A percentile compares a stretch with the other conserved stretches of the same genome.
Evolutionary conservation across 2,888 invertebrate genomes (phyloP).

Genomic region (Ennomos erosarius): DNA sequence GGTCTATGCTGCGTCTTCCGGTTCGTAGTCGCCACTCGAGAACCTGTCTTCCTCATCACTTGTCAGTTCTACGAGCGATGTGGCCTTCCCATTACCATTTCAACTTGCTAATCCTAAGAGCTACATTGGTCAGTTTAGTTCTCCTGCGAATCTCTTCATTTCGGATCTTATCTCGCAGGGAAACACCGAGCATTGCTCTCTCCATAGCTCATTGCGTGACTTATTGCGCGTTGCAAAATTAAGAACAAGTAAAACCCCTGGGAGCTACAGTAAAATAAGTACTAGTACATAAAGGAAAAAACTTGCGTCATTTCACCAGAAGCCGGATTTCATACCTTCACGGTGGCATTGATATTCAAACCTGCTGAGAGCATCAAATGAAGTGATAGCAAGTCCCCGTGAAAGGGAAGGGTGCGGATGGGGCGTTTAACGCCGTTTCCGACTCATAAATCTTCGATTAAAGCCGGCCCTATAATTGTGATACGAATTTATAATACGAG

Average conservation of each 20-base stretch:
- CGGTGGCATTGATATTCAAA: constrained; percentile 25
- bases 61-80: too few species aligned
- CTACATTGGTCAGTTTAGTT: too few species aligned
- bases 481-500: constrained; percentile 47
- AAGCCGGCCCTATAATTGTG: constrained; percentile 52
- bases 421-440: constrained; percentile 60
- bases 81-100: too few species aligned
- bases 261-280: not conserved
- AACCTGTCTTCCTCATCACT: too few species aligned
- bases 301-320: not conserved
- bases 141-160: too few species aligned
- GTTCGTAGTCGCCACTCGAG: too few species aligned
- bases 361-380: constrained; percentile 30
- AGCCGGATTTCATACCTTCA: not conserved
- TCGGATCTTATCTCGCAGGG: too few species aligned
- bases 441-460: constrained; percentile 62
- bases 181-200: too few species aligned
- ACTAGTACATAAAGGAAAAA: not conserved
- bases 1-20: too few species aligned
- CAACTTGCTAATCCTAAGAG: too few species aligned
- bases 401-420: constrained; percentile 54
- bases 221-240: too few species aligned
- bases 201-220: too few species aligned
- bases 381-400: constrained; percentile 44
- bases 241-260: not conserved